These are phyloP conservation scores for Alethe castanea DNA, from an alignment of 2,113 vertebrate genomes.

Conservation along the genomic window DNA sequence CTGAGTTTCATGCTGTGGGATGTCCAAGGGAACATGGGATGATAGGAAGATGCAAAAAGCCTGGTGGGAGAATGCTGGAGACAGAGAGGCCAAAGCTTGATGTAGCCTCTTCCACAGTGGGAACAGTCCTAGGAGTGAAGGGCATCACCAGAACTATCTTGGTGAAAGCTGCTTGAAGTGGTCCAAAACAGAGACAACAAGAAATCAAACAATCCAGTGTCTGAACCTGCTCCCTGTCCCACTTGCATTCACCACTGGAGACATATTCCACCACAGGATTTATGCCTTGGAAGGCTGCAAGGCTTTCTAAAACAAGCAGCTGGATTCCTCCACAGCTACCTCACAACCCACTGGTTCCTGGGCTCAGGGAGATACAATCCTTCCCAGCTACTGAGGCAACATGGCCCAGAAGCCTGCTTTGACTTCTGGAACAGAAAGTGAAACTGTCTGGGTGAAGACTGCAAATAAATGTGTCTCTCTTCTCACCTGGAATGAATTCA, in stretches of 20 bases:
- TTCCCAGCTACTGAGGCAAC: background rate
- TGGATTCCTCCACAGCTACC: background rate
- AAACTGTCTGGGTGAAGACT: background rate
- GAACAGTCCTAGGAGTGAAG: background rate
- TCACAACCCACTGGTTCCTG: accelerated
- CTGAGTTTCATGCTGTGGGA: background rate
- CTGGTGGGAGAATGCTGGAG: background rate
- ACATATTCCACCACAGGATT: background rate
- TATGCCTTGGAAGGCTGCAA: background rate
- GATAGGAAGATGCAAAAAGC: background rate
- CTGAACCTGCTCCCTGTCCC: background rate
- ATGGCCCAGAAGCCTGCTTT: background rate
- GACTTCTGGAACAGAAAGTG: background rate
- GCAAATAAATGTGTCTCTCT: background rate
- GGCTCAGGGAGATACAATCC: background rate
- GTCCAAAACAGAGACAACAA: background rate
- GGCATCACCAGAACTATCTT: background rate
- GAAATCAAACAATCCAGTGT: background rate
- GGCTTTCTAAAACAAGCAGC: background rate
- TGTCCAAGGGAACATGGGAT: background rate
- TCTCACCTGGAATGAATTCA: background rate
- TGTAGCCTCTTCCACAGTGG: background rate
- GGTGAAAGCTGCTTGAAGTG: background rate
- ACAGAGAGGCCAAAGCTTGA: background rate
- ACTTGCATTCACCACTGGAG: background rate